phyloP scores from a whole-genome alignment of 2,888 invertebrate genomes.

The Agrotis segetum region DNA sequence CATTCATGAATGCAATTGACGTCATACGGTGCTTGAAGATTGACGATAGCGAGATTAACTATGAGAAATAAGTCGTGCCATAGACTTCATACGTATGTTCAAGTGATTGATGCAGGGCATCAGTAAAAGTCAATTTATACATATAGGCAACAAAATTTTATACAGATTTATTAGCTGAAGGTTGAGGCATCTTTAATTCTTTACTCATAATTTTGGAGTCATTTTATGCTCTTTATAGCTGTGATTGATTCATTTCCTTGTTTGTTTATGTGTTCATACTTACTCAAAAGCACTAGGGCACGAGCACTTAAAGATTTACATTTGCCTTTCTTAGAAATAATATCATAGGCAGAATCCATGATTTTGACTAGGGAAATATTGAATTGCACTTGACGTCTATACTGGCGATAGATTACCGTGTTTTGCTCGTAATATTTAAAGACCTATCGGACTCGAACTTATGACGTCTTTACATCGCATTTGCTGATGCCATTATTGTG shows the following conservation, averaged over 20 bases:
- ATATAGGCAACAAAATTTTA: no score
- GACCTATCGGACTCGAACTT: slow-evolving; percentile 35
- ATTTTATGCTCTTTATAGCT: not conserved
- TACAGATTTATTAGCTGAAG: not conserved
- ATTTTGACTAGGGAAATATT: slow-evolving; percentile 17
- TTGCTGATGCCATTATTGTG: slow-evolving; percentile 49
- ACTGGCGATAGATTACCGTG: slow-evolving; percentile 33
- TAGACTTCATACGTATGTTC: slow-evolving; percentile 24
- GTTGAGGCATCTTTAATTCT: not conserved
- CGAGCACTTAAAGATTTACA: not conserved
- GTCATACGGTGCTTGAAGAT: slow-evolving; percentile 52
- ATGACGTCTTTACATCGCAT: slow-evolving; percentile 58
- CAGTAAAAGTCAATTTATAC: slow-evolving; percentile 23
- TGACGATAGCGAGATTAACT: slow-evolving; percentile 50
- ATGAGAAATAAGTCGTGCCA: slow-evolving; percentile 49
- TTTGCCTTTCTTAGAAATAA: not conserved
- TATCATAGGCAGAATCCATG: not conserved
- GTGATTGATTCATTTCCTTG: not conserved
- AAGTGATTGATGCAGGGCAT: slow-evolving; percentile 36
- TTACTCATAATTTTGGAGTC: not conserved
- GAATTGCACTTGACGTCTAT: slow-evolving; percentile 46
- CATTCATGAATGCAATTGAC: slow-evolving; percentile 59
- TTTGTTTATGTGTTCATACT: slow-evolving; percentile 1
- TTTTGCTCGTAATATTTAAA: slow-evolving; percentile 51
- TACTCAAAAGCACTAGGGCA: not conserved